Evolutionary conservation across 2,113 vertebrate genomes (phyloP), one percentile per base, ranked within the genome.

Genomic region (Scolopax mira): DNA sequence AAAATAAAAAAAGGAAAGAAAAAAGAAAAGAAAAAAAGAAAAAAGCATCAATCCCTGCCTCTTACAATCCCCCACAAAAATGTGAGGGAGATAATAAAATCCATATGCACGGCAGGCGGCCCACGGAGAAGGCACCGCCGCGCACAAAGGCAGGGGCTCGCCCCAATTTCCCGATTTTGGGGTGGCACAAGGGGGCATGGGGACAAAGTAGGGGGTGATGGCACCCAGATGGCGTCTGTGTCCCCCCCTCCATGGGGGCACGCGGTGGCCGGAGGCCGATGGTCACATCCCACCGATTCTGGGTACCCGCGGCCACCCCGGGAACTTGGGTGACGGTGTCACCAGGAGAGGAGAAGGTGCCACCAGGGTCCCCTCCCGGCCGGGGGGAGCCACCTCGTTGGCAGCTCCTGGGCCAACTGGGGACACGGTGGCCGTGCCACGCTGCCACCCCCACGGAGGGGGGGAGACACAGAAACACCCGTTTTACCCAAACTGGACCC

Each of bases 51-150:
- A 18, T 48, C 86, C 69, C 84, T 89, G 83, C 82, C 92, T 94
- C 90, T 86, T 92, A 66, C 94, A 94, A 96, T 66, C 94, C 96
- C 88, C 95, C 92, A 91, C 96, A 96, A 97, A 96, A 96, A 97
- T 95, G 94, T 54, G 70, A 93, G 89, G 84, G 90, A 95, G 96
- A 90, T 97, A 97, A 97, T 97, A 97, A 97, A 97, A 97, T 90
- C 97, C 97, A 97, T 96, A 97, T 97, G 97, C 85, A 71, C 67
- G 10, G 1, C 88, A 57, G 94, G 95, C 95, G 54, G 88, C 91
- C 87, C 64, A 9, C 39, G 16, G 88, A 66, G 14, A 81, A 88
- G 91, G 91, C 92, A 75, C 75, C 33, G 28, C 87, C 52, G 37
- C 28, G 57, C 96, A 96, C 96, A 95, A 97, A 96, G 79, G 80